Conservation (phyloP, 2,113 vertebrate species). For the Notiomystis cincta region DNA sequence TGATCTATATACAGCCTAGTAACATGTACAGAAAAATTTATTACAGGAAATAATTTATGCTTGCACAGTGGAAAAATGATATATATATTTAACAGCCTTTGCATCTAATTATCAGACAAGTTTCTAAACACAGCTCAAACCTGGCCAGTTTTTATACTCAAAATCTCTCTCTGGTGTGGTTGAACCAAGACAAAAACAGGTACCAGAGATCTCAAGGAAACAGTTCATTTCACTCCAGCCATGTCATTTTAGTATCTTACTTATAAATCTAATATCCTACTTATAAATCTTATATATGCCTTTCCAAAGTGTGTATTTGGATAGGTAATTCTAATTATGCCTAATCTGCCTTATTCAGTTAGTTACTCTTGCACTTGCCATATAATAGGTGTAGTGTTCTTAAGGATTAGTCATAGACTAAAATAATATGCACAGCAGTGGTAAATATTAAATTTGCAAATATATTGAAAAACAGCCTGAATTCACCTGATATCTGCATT, state of each 20-base stretch:
- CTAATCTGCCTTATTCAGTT: neutral
- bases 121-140: conserved; percentile 15
- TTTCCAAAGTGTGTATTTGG: neutral
- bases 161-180: neutral
- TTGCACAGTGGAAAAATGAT: neutral
- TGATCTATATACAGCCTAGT: conserved; percentile 32
- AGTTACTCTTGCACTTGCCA: neutral
- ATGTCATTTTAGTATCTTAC: neutral
- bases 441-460: neutral
- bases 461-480: neutral
- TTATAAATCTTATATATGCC: neutral
- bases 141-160: neutral
- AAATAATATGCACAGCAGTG: neutral
- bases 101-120: neutral
- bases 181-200: neutral
- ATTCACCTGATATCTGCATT: neutral
- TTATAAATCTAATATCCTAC: neutral
- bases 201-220: neutral
- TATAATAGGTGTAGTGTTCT: neutral
- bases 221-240: neutral
- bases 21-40: neutral
- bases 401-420: neutral
- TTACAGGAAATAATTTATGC: conserved; percentile 37
- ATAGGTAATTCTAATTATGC: neutral
- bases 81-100: neutral